These are phyloP conservation scores for Cenopis cana DNA, from an alignment of 2,888 invertebrate genomes.

Conservation along the genomic window DNA sequence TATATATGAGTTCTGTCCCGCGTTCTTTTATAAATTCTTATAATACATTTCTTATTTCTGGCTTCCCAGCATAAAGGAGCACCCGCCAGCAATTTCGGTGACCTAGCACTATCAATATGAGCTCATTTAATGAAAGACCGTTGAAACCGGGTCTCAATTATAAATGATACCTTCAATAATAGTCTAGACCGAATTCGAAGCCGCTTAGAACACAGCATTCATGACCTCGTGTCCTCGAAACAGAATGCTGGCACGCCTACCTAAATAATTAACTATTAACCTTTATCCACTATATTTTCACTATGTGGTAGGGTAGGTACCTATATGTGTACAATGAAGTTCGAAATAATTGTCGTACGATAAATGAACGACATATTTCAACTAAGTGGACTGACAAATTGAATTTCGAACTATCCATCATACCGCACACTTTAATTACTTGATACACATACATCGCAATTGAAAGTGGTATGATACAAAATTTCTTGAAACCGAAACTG, in stretches of 20 bases:
- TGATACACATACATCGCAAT: neutral
- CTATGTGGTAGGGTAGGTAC: neutral
- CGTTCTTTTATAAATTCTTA: neutral
- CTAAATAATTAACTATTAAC: conserved; percentile 33
- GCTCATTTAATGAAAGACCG: conserved; percentile 2
- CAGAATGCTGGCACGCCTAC: conserved; percentile 33
- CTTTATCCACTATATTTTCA: conserved; percentile 30
- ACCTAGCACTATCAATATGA: conserved; percentile 22
- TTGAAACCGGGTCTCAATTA: conserved; percentile 24
- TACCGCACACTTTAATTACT: neutral
- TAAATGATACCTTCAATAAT: conserved; percentile 23
- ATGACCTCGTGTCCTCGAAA: conserved; percentile 45
- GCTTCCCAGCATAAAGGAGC: too few species aligned
- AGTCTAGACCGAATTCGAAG: conserved; percentile 14
- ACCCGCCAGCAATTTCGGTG: neutral
- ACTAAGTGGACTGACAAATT: neutral
- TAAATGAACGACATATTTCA: too few species aligned
- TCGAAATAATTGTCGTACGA: too few species aligned
- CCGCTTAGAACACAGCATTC: conserved; percentile 6
- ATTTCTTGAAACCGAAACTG: too few species aligned
- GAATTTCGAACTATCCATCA: neutral
- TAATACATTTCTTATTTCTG: neutral
- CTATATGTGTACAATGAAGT: too few species aligned
- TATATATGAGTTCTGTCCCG: neutral
- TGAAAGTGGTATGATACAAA: too few species aligned